A percentile compares a stretch with the other conserved stretches of the same genome.
phyloP scores from a whole-genome alignment of 1,140 invertebrate species.

The Aphelinus atriplicis region DNA sequence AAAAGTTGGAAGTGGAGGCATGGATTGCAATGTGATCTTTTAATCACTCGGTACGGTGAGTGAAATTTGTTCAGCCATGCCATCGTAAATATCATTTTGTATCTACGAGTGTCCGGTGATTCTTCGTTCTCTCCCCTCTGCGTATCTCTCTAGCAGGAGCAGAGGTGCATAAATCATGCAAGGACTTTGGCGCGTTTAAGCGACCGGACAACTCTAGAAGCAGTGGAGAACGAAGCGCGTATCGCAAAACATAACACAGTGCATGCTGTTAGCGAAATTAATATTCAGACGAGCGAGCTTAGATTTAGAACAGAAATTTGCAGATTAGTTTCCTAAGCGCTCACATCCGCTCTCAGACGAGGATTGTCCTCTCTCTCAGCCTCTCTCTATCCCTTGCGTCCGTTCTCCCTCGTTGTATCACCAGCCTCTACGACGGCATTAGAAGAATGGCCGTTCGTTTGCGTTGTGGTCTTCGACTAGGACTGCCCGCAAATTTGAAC shows the following conservation, averaged over 20 bases:
- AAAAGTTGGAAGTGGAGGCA: no score
- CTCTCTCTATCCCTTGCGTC: neutral
- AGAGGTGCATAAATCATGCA: conserved; percentile 19
- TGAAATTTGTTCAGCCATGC: conserved; percentile 23
- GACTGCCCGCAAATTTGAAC: conserved; percentile 2
- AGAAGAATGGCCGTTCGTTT: neutral
- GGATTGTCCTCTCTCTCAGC: neutral
- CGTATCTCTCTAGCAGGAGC: neutral
- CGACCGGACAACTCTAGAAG: neutral
- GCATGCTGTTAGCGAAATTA: conserved; percentile 6
- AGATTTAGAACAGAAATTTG: conserved; percentile 30
- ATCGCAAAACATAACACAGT: conserved; percentile 18
- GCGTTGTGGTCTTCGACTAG: neutral
- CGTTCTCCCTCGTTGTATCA: neutral
- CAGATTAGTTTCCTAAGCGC: conserved; percentile 25
- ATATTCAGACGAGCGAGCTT: conserved; percentile 21
- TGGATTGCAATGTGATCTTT: no score
- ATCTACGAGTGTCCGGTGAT: neutral
- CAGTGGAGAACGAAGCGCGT: neutral
- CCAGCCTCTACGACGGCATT: neutral
- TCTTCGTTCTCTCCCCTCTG: neutral
- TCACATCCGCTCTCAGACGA: neutral
- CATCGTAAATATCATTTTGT: conserved; percentile 28
- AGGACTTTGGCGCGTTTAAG: neutral
- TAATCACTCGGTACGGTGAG: conserved; percentile 20